Conservation (phyloP, 1,140 invertebrate genomes). For the Pararge aegeria region DNA sequence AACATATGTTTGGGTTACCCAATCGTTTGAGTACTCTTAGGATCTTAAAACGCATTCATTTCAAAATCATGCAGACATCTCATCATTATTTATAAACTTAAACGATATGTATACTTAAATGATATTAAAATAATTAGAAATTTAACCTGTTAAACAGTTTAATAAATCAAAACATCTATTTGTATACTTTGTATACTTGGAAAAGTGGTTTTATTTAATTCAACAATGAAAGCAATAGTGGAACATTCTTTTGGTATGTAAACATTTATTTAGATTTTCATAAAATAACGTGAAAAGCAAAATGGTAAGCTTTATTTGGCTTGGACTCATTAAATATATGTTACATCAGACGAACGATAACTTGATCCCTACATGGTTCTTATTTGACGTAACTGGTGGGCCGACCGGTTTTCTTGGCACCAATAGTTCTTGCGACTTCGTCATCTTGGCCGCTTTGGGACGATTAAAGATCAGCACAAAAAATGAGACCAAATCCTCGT, state of each 20-base stretch:
- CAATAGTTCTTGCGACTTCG: conserved; percentile 47
- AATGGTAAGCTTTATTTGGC: conserved; percentile 8
- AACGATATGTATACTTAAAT: too few relatives aligned
- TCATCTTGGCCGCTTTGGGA: conserved; percentile 35
- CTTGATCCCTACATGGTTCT: conserved; percentile 48
- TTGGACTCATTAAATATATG: conserved; percentile 19
- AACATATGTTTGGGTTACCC: too few relatives aligned
- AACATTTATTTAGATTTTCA: background rate
- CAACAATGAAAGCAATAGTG: too few relatives aligned
- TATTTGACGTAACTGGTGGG: conserved; percentile 53
- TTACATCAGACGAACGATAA: conserved; percentile 40
- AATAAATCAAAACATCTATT: too few relatives aligned
- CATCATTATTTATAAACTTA: too few relatives aligned
- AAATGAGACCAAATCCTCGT: background rate
- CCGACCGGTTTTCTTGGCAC: conserved; percentile 53
- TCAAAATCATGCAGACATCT: too few relatives aligned
- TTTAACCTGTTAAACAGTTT: too few relatives aligned
- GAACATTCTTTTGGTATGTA: background rate
- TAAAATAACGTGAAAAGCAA: background rate
- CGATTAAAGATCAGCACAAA: conserved; percentile 18
- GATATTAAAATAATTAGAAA: too few relatives aligned
- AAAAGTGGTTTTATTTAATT: too few relatives aligned
- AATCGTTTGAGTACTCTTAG: too few relatives aligned
- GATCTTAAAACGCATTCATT: too few relatives aligned
- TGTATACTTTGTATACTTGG: too few relatives aligned